These are phyloP conservation scores for Tethya wilhelma DNA, from an alignment of 37 sponge, comb jelly and placozoan species.

Conservation along the genomic window DNA sequence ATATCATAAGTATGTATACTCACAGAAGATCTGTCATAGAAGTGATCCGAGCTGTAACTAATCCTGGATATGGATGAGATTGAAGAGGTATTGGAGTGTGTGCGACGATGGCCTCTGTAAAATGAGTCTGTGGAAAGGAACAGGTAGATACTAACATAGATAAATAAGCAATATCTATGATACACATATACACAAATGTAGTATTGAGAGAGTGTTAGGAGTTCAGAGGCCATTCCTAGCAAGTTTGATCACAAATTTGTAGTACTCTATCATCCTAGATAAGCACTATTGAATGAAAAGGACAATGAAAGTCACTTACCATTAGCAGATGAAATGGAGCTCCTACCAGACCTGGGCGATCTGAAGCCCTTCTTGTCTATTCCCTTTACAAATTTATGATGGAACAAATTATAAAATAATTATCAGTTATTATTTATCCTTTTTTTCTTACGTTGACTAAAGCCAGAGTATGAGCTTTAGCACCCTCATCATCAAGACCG, in stretches of 20 bases:
- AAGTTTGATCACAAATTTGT: background rate
- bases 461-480: conserved; percentile 15
- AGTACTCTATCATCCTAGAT: too few species aligned
- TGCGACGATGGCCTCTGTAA: conserved; percentile 54
- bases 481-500: conserved; percentile 23
- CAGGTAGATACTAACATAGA: background rate
- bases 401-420: background rate
- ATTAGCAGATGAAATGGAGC: conserved; percentile 17
- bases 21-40: conserved; percentile 31
- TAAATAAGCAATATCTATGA: background rate
- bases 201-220: background rate
- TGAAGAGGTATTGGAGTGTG: conserved; percentile 66
- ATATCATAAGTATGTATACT: background rate
- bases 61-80: conserved; percentile 45
- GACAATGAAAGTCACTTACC: conserved; percentile 7
- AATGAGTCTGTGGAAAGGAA: conserved; percentile 9
- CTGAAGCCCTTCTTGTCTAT: conserved; percentile 47
- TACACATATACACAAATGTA: background rate
- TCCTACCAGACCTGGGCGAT: conserved; percentile 33
- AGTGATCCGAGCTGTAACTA: conserved; percentile 56
- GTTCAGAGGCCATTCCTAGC: too few species aligned
- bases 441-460: conserved; percentile 9
- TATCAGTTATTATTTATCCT: background rate
- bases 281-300: background rate
- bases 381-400: background rate